phyloP scores from a whole-genome alignment of 1,140 invertebrate species.

The Protaetia brevitarsis region DNA sequence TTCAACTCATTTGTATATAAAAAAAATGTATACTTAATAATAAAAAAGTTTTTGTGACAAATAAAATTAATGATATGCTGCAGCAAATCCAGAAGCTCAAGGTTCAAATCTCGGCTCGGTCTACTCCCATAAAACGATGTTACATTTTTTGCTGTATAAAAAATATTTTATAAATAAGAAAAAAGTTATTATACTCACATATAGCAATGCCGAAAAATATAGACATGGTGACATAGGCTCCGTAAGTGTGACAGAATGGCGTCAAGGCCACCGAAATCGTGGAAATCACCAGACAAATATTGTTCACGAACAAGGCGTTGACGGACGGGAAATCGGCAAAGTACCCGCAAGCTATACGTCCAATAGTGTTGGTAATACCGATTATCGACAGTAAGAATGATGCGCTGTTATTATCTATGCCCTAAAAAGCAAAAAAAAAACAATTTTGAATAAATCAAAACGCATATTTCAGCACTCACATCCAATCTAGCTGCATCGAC shows the following conservation, averaged over 20 bases:
- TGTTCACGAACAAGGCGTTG: constrained; percentile 90
- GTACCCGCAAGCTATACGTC: constrained; percentile 83
- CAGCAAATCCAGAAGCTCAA: no score
- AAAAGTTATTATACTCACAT: constrained; percentile 65
- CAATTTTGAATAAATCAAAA: not conserved
- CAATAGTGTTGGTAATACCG: constrained; percentile 91
- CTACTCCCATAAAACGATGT: no score
- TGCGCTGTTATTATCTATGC: constrained; percentile 70
- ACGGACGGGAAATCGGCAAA: constrained; percentile 83
- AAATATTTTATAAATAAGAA: no score
- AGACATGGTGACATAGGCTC: constrained; percentile 75
- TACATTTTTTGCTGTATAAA: no score
- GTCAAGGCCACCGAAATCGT: constrained; percentile 81
- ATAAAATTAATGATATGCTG: no score
- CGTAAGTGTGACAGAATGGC: constrained; percentile 79
- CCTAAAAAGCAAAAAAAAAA: constrained; percentile 53
- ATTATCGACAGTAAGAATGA: constrained; percentile 91
- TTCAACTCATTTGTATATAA: no score
- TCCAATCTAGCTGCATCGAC: constrained; percentile 75
- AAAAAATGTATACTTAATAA: no score
- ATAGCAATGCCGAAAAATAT: constrained; percentile 93
- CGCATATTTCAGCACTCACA: constrained; percentile 50
- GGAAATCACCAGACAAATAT: constrained; percentile 86
- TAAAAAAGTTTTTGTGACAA: no score
- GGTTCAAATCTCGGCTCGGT: no score